Conservation (phyloP, 2,113 vertebrate species). For the Ammodytes dubius region DNA sequence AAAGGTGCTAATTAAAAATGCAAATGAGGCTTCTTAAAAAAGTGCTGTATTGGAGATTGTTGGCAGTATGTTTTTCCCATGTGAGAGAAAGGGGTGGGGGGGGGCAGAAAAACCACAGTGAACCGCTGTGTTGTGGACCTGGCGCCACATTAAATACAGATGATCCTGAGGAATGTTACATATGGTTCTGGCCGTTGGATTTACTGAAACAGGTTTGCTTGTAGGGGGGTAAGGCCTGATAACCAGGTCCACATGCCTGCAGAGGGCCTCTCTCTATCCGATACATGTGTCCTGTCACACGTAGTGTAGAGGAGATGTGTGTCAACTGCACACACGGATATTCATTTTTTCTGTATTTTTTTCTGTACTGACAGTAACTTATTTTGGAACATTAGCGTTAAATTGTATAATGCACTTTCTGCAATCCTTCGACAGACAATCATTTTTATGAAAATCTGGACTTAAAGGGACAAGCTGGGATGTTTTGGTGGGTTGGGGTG, state of each 20-base stretch:
- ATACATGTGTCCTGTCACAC: constrained; percentile 39
- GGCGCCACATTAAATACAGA: constrained; percentile 68
- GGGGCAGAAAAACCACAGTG: not conserved
- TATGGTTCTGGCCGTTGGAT: constrained; percentile 54
- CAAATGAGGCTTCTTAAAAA: constrained; percentile 56
- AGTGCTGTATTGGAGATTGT: constrained; percentile 2
- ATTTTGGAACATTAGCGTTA: no score
- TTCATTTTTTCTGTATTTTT: no score
- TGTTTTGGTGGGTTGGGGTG: no score
- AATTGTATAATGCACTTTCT: no score
- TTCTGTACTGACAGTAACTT: no score
- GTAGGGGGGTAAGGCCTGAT: constrained; percentile 56
- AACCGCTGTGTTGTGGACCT: constrained; percentile 1
- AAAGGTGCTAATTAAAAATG: constrained; percentile 76
- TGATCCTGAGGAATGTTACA: constrained; percentile 76
- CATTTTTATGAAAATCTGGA: no score
- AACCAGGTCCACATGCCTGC: constrained; percentile 78
- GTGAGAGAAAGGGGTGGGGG: not conserved
- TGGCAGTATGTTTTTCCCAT: not conserved
- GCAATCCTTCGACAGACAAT: no score
- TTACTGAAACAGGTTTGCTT: constrained; percentile 61
- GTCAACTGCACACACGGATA: not conserved
- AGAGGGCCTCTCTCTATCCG: constrained; percentile 37
- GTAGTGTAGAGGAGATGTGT: not conserved
- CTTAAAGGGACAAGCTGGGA: no score